These are phyloP conservation scores for Macrobrachium nipponense DNA, from an alignment of 1,140 invertebrate genomes.

Conservation along the genomic window DNA sequence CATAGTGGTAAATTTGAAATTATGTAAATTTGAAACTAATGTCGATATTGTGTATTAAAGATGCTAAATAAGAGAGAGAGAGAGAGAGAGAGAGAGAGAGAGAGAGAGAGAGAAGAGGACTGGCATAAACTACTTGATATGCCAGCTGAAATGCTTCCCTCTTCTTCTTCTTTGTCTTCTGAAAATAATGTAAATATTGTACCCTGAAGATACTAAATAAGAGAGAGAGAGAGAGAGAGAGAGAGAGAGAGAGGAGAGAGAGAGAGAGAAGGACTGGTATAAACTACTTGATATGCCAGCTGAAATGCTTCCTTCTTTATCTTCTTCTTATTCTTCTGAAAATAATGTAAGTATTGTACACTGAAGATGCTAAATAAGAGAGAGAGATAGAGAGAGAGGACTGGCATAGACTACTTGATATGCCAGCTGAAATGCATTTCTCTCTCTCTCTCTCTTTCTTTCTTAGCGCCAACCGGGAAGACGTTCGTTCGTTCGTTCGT, in stretches of 20 bases:
- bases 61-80: neutral
- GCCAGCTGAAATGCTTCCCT: neutral
- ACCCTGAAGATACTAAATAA: too few relatives aligned
- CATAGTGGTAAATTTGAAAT: neutral
- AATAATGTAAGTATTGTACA: too few relatives aligned
- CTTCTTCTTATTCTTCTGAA: neutral
- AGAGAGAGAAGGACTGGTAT: too few relatives aligned
- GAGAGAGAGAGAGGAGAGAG: neutral
- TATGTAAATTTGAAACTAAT: neutral
- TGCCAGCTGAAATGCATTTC: neutral
- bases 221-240: too few relatives aligned
- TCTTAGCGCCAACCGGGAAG: neutral
- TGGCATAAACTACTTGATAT: too few relatives aligned
- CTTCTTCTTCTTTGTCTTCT: too few relatives aligned
- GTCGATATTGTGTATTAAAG: neutral
- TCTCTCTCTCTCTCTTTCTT: slow-evolving; percentile 14
- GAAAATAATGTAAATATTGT: too few relatives aligned
- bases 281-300: neutral
- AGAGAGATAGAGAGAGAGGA: too few relatives aligned
- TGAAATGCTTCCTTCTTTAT: neutral
- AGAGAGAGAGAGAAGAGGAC: slow-evolving; percentile 21
- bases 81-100: slow-evolving; percentile 32
- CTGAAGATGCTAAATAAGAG: too few relatives aligned
- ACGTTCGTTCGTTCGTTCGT: too few relatives aligned
- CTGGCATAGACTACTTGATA: too few relatives aligned